Base-by-base conservation (phyloP, 2,113 vertebrate species). In the Felis chaus region DNA sequence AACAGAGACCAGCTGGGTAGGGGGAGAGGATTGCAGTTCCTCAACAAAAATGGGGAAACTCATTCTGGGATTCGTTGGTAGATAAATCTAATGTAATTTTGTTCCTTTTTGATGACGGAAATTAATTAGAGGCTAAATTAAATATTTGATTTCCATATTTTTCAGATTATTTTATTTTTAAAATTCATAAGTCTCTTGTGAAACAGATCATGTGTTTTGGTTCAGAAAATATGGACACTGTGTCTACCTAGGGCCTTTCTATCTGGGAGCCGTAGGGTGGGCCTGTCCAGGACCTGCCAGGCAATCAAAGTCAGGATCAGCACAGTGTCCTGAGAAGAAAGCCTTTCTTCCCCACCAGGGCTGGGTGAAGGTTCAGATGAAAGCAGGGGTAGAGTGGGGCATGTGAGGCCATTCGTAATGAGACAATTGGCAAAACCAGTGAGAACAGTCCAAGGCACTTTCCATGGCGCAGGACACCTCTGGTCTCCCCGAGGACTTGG, bases 111-210 rank as follows among this genome's bases (percentile, higher is more conserved):
- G 23, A 61, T 79, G 55, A 63, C 41, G 48, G 27, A 27, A 81
- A 65, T 81, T 66, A 74, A 89, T 89, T 73, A 89, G 68, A 95
- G 41, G 15, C 39, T 89, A 96, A 66, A 36, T 53, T 74, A 89
- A 82, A 31, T 68, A 33, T 4, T 89, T 89, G 14, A 41, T 85
- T 94, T 79, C 76, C 19, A 48, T 94, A 21, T 84, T 80, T 97
- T 87, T 41, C 48, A 53, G 31, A 94, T 93, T 57, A 91, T 79
- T 95, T 96, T 73, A 74, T 29, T 81, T 90, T 33, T 41, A 63
- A 92, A 96, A 90, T 65, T 45, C 5, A 33, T 29, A 83, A 45
- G 11, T 81, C 55, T 92, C 61, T 45, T 69, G 4, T 87, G 74
- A 93, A 48, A 80, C 39, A 74, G 68, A 74, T 83, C 63, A 55